phyloP scores from a whole-genome alignment of 2,888 invertebrate genomes.

The Ephialtes manifestator region DNA sequence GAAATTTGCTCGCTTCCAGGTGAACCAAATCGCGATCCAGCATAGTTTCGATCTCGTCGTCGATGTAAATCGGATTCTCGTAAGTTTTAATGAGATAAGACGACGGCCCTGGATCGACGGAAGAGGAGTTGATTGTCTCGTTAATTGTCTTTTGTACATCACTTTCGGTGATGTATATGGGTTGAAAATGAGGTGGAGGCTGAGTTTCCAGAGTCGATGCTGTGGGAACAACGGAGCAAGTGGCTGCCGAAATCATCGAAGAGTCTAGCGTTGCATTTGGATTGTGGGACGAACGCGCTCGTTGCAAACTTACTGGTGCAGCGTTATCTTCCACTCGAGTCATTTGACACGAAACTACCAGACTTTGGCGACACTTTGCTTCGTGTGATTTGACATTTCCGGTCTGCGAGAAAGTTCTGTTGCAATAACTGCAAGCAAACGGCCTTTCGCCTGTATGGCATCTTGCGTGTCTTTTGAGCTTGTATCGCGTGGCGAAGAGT shows the following conservation, averaged over 20 bases:
- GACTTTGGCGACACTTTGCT: constrained; percentile 79
- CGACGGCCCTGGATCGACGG: constrained; percentile 75
- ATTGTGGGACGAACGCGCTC: constrained; percentile 10
- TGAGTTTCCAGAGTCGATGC: constrained; percentile 32
- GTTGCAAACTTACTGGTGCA: constrained; percentile 28
- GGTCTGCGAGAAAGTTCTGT: constrained; percentile 83
- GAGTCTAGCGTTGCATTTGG: constrained; percentile 28
- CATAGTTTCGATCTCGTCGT: constrained; percentile 82
- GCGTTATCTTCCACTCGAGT: constrained; percentile 34
- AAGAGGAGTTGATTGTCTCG: constrained; percentile 81
- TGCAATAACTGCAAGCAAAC: constrained; percentile 81
- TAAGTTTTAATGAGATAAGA: constrained; percentile 80
- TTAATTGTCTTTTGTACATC: constrained; percentile 83
- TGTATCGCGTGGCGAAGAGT: constrained; percentile 83
- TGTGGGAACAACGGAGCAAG: constrained; percentile 31
- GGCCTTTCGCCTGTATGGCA: constrained; percentile 83
- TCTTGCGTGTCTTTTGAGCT: constrained; percentile 80
- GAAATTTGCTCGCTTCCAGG: constrained; percentile 78
- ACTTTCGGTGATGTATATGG: constrained; percentile 81
- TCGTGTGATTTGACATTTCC: constrained; percentile 83
- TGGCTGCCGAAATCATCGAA: constrained; percentile 28
- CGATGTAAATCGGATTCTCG: constrained; percentile 81
- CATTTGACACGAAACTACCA: constrained; percentile 67
- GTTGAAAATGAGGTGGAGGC: constrained; percentile 74
- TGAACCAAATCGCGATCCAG: constrained; percentile 80